phyloP scores from a whole-genome alignment of 2,888 invertebrate genomes.

The Carterocephalus palaemon region DNA sequence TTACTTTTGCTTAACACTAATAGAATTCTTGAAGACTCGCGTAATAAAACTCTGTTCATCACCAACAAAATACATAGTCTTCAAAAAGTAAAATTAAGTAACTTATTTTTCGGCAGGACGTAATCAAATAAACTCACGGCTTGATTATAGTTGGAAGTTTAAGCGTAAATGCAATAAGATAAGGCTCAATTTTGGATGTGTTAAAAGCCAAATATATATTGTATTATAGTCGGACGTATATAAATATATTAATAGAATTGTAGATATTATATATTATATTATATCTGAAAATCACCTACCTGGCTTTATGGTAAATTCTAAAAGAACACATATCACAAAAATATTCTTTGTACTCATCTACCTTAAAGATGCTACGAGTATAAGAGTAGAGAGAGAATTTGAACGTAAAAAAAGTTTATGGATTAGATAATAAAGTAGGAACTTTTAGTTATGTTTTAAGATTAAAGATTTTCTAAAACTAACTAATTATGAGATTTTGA shows the following conservation, averaged over 20 bases:
- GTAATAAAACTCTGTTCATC: slow-evolving; percentile 9
- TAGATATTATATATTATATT: not conserved
- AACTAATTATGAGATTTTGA: no score
- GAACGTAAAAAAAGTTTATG: no score
- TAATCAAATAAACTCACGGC: slow-evolving; percentile 7
- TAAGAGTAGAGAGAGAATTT: no score
- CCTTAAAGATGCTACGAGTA: no score
- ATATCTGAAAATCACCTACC: not conserved
- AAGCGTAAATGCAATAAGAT: not conserved
- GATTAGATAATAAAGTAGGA: no score
- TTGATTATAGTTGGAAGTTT: not conserved
- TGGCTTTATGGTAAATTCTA: slow-evolving; percentile 1
- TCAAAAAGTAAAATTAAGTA: slow-evolving; percentile 18
- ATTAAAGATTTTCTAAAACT: no score
- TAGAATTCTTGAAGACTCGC: not conserved
- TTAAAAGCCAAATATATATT: slow-evolving; percentile 1
- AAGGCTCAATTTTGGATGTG: slow-evolving; percentile 4
- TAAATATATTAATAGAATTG: slow-evolving; percentile 13
- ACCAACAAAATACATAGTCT: slow-evolving; percentile 17
- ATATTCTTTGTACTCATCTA: no score
- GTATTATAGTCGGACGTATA: not conserved
- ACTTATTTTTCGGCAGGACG: slow-evolving; percentile 17
- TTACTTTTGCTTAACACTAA: not conserved
- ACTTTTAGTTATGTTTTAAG: no score
- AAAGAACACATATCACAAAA: no score